Percentiles rank a stretch among this genome's conserved stretches.
These are phyloP conservation scores for Drosophila cyrtoloma DNA, from an alignment of 2,888 invertebrate species.

Conservation along the genomic window DNA sequence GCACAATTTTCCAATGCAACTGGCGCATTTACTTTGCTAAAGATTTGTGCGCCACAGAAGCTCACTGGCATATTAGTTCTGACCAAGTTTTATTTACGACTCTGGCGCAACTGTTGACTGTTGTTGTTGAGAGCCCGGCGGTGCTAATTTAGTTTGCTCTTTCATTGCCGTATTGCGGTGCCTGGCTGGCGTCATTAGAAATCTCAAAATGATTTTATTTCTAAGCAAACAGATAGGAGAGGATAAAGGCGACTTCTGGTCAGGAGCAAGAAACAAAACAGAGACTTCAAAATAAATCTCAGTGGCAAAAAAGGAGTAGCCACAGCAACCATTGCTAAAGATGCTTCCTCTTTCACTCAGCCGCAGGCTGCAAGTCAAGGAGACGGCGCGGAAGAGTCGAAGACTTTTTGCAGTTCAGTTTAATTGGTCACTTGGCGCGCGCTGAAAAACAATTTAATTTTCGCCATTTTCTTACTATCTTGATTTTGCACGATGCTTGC, in stretches of 20 bases:
- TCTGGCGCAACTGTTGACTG: conserved; percentile 42
- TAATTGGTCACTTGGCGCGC: conserved; percentile 78
- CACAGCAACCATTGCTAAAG: conserved; percentile 21
- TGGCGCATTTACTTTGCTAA: conserved; percentile 59
- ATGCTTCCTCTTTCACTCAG: background rate
- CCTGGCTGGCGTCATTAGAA: conserved; percentile 65
- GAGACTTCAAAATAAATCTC: conserved; percentile 54
- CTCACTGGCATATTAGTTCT: conserved; percentile 74
- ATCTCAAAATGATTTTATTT: conserved; percentile 72
- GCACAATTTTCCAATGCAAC: conserved; percentile 51
- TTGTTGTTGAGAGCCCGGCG: conserved; percentile 56
- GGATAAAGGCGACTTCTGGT: background rate
- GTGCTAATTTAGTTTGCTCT: conserved; percentile 72
- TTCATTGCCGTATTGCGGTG: conserved; percentile 36
- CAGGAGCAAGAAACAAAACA: conserved; percentile 8
- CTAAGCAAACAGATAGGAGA: conserved; percentile 66
- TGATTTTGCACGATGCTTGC: conserved; percentile 61
- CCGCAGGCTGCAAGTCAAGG: conserved; percentile 21
- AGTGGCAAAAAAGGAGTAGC: conserved; percentile 41
- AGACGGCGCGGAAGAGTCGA: conserved; percentile 27
- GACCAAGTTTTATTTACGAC: conserved; percentile 76
- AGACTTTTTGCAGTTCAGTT: conserved; percentile 70
- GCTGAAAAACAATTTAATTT: conserved; percentile 79
- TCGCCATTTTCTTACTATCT: conserved; percentile 80
- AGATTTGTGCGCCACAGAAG: conserved; percentile 68